phyloP scores from a whole-genome alignment of 2,888 invertebrate species.

The Sceliomorpha sp. region DNA sequence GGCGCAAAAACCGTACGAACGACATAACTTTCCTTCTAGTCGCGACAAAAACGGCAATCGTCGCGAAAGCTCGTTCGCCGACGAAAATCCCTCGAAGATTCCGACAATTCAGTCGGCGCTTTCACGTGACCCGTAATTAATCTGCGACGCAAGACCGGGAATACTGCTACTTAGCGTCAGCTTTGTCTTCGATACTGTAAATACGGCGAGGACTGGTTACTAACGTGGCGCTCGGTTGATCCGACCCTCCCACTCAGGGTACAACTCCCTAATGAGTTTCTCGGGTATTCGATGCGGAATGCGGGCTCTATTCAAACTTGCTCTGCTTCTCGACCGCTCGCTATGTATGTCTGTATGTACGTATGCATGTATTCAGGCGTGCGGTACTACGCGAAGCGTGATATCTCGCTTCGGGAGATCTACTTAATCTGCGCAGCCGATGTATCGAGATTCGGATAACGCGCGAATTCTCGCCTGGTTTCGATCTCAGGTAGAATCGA shows the following conservation, averaged over 20 bases:
- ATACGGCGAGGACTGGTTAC: conserved; percentile 54
- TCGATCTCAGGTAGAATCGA: too few relatives aligned
- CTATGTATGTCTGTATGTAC: conserved; percentile 43
- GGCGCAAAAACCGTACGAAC: too few relatives aligned
- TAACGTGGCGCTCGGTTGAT: conserved; percentile 46
- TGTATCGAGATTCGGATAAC: conserved; percentile 47
- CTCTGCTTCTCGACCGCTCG: conserved; percentile 54
- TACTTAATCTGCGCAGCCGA: conserved; percentile 54
- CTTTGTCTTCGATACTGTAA: conserved; percentile 54
- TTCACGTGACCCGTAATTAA: too few relatives aligned
- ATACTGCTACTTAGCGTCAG: conserved; percentile 49
- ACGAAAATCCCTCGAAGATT: too few relatives aligned
- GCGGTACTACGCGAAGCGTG: conserved; percentile 51
- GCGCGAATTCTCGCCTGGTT: conserved; percentile 32
- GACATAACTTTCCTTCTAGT: too few relatives aligned
- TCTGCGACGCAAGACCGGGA: conserved; percentile 27
- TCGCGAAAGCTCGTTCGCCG: too few relatives aligned
- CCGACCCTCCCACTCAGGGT: conserved; percentile 53
- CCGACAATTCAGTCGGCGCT: too few relatives aligned
- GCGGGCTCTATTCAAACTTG: conserved; percentile 73
- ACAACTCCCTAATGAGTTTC: conserved; percentile 76
- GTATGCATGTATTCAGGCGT: conserved; percentile 49
- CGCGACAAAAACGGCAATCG: too few relatives aligned
- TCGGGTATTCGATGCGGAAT: conserved; percentile 73
- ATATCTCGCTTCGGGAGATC: conserved; percentile 56